Percentiles rank a stretch among this genome's conserved stretches.
These are phyloP conservation scores for Clanis bilineata DNA, from an alignment of 2,888 invertebrate species.

Conservation along the genomic window DNA sequence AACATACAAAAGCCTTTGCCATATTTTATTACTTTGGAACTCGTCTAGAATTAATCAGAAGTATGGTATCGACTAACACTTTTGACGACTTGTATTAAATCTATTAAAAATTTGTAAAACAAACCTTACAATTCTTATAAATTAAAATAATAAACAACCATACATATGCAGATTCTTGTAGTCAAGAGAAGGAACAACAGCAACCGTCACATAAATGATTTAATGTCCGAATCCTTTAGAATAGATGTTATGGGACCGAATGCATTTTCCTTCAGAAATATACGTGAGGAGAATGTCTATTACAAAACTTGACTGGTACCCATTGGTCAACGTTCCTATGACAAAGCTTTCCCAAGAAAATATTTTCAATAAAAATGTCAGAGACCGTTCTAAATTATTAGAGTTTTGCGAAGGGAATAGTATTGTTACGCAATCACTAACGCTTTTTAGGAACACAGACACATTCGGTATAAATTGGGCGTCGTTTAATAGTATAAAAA, in stretches of 20 bases:
- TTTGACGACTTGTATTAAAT: too few relatives aligned
- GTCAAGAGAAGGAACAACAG: not conserved
- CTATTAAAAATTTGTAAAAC: not conserved
- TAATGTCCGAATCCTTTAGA: conserved; percentile 36
- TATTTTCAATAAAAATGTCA: conserved; percentile 41
- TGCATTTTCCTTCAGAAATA: conserved; percentile 43
- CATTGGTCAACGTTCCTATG: conserved; percentile 47
- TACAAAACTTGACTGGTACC: conserved; percentile 35
- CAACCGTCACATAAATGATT: conserved; percentile 28
- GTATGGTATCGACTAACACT: too few relatives aligned
- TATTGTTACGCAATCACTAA: conserved; percentile 12
- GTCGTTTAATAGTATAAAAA: too few relatives aligned
- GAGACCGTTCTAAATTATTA: conserved; percentile 29
- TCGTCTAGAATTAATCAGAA: too few relatives aligned
- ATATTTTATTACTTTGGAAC: too few relatives aligned
- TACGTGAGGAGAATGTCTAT: conserved; percentile 47
- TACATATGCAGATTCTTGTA: not conserved
- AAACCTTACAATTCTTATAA: too few relatives aligned
- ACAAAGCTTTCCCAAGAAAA: conserved; percentile 42
- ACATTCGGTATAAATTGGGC: not conserved
- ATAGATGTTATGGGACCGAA: conserved; percentile 42
- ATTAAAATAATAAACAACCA: not conserved
- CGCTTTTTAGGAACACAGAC: not conserved
- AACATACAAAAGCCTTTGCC: too few relatives aligned
- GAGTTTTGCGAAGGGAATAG: conserved; percentile 27